A percentile compares a stretch with the other conserved stretches of the same genome.
These are phyloP conservation scores for Sinohyriopsis cumingii DNA, from an alignment of 2,888 invertebrate genomes.

Conservation along the genomic window DNA sequence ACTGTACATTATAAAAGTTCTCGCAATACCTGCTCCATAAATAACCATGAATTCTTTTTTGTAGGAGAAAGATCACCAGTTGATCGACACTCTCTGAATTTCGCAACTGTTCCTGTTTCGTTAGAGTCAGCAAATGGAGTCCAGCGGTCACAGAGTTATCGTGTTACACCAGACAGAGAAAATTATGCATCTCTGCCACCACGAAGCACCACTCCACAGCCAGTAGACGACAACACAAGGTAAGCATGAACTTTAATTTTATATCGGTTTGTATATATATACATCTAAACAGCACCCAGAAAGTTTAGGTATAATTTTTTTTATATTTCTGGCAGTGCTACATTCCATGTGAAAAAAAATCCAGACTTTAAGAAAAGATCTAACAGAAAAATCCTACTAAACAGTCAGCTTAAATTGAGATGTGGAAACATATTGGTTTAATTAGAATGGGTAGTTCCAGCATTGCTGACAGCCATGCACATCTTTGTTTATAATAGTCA, in stretches of 20 bases:
- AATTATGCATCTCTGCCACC: conserved; percentile 33
- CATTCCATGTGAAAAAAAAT: too few relatives aligned
- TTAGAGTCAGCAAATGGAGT: conserved; percentile 9
- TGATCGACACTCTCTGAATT: conserved; percentile 46
- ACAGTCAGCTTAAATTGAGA: too few relatives aligned
- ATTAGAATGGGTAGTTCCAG: too few relatives aligned
- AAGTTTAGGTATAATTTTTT: too few relatives aligned
- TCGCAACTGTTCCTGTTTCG: conserved; percentile 38
- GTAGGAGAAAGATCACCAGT: conserved; percentile 36
- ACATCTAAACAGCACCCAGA: neutral
- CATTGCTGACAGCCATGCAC: too few relatives aligned
- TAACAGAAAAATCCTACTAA: too few relatives aligned
- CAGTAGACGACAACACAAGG: conserved; percentile 44
- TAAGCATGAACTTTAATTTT: conserved; percentile 11
- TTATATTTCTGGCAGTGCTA: too few relatives aligned
- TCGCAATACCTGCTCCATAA: too few relatives aligned
- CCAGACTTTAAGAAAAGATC: too few relatives aligned
- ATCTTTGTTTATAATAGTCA: too few relatives aligned
- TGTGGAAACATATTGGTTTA: too few relatives aligned
- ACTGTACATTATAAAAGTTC: too few relatives aligned
- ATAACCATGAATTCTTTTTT: conserved; percentile 4
- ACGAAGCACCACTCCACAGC: conserved; percentile 53
- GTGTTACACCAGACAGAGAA: conserved; percentile 39
- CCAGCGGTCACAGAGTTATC: conserved; percentile 57
- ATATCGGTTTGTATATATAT: neutral